Percentiles rank a stretch among this genome's conserved stretches.
These are phyloP conservation scores for Noctilio leporinus DNA, from an alignment of 2,113 vertebrate species.

Conservation along the genomic window DNA sequence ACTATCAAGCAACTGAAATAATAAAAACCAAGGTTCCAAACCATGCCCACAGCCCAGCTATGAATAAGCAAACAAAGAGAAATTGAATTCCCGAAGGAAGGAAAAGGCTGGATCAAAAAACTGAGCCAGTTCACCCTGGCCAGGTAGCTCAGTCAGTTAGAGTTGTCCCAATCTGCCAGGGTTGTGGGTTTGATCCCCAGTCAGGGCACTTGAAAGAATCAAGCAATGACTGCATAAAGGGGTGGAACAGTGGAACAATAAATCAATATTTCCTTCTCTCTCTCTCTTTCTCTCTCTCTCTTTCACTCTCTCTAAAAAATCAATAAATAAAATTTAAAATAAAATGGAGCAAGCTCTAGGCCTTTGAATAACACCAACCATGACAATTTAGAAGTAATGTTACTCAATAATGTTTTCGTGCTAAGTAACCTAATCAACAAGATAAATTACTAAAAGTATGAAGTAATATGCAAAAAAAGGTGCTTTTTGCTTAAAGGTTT, in stretches of 20 bases:
- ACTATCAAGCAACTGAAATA: slow-evolving; percentile 22
- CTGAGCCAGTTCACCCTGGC: neutral
- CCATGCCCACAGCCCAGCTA: slow-evolving; percentile 13
- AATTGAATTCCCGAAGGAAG: slow-evolving; percentile 25
- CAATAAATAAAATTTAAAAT: no score
- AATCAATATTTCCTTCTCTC: no score
- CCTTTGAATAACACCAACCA: slow-evolving; percentile 1
- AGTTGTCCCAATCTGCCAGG: no score
- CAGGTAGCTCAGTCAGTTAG: no score
- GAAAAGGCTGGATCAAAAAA: slow-evolving; percentile 1
- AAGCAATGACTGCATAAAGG: no score
- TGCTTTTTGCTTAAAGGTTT: neutral
- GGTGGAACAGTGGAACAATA: no score
- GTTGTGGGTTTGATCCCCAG: no score
- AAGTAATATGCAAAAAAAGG: slow-evolving; percentile 14
- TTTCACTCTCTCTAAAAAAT: no score
- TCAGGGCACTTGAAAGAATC: no score
- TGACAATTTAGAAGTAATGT: neutral
- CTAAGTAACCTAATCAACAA: neutral
- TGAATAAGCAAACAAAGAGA: slow-evolving; percentile 39
- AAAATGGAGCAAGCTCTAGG: neutral
- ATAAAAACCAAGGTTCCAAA: slow-evolving; percentile 47
- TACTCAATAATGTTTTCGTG: neutral
- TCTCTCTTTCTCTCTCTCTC: no score
- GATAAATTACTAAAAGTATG: slow-evolving; percentile 1